Evolutionary conservation across 1,140 invertebrate species (phyloP).

Genomic region (Chironomus tepperi): DNA sequence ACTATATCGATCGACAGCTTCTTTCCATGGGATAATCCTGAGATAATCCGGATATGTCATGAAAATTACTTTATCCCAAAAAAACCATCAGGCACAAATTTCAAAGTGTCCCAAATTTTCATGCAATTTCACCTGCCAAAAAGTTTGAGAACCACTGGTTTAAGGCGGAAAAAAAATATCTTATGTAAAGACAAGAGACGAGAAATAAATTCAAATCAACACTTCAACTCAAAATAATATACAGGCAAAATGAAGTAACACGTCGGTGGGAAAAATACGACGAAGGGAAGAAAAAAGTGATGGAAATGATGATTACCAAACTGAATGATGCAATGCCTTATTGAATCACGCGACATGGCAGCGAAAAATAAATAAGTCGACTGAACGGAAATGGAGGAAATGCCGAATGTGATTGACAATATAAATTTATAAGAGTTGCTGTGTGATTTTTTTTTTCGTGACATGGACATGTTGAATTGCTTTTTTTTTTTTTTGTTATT

Average conservation of each 20-base stretch:
- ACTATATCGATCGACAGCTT: too few relatives aligned
- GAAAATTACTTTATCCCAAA: too few relatives aligned
- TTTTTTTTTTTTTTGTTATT: background rate
- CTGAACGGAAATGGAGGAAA: background rate
- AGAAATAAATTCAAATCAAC: conserved; percentile 18
- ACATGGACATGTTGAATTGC: background rate
- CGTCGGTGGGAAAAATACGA: background rate
- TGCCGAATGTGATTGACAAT: conserved; percentile 10
- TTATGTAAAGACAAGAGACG: background rate
- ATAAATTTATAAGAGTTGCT: conserved; percentile 17
- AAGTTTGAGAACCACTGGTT: too few relatives aligned
- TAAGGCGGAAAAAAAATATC: too few relatives aligned
- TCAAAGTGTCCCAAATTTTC: background rate
- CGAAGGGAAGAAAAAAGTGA: background rate
- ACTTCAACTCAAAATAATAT: background rate
- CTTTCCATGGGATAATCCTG: too few relatives aligned
- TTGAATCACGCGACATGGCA: too few relatives aligned
- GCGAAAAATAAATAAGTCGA: too few relatives aligned
- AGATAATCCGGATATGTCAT: too few relatives aligned
- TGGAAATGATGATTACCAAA: background rate
- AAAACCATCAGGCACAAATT: too few relatives aligned
- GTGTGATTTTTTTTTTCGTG: background rate
- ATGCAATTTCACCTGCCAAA: too few relatives aligned
- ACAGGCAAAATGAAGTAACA: background rate
- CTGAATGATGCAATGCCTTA: background rate